phyloP scores from a whole-genome alignment of 2,888 invertebrate genomes.

The Antheraea assamensis region DNA sequence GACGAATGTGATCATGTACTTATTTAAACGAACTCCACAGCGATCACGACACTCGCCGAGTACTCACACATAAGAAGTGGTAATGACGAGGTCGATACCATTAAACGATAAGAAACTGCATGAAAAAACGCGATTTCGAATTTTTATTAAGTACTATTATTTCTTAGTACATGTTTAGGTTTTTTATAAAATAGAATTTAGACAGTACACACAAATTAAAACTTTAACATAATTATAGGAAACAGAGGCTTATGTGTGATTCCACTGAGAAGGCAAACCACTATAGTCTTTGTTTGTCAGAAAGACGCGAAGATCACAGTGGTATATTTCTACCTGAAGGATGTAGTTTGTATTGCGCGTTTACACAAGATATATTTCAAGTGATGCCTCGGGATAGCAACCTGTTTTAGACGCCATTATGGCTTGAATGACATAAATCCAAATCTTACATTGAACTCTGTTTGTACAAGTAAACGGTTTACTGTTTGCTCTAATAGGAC shows the following conservation, averaged over 20 bases:
- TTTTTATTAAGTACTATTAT: neutral
- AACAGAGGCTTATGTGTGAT: neutral
- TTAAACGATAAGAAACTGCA: slow-evolving; percentile 18
- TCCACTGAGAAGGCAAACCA: neutral
- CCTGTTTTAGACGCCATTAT: too few species aligned
- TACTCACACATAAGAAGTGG: slow-evolving; percentile 9
- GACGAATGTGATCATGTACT: slow-evolving; percentile 56
- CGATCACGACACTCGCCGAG: slow-evolving; percentile 8
- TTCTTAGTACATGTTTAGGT: neutral
- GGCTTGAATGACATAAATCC: too few species aligned
- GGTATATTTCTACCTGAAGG: too few species aligned
- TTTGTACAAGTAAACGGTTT: too few species aligned
- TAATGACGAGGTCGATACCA: slow-evolving; percentile 23
- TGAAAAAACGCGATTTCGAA: slow-evolving; percentile 12
- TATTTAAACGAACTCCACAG: slow-evolving; percentile 31
- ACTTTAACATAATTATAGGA: neutral
- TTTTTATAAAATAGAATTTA: neutral
- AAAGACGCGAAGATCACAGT: too few species aligned
- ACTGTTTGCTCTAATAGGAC: too few species aligned
- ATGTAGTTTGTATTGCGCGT: too few species aligned
- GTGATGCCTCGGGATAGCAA: too few species aligned
- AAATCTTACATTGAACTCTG: too few species aligned
- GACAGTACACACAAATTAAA: neutral
- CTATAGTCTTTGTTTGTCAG: too few species aligned
- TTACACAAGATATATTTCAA: too few species aligned